phyloP scores from a whole-genome alignment of 35 echinoderm and acorn worm species.

The Ptychodera flava region DNA sequence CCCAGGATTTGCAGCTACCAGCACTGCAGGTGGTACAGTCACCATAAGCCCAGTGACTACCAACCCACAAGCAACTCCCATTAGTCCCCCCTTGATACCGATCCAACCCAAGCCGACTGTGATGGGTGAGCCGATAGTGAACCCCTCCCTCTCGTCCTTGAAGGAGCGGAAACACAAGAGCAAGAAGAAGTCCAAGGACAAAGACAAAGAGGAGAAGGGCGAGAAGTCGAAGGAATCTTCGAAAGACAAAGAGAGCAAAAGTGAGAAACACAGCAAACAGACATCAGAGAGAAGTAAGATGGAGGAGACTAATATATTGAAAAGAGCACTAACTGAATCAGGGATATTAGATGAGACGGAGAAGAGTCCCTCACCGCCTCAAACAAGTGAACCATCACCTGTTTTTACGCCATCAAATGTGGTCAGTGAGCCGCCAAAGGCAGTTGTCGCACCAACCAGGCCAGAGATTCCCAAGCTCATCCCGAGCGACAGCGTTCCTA shows the following conservation, averaged over 20 bases:
- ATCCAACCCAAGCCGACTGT: conserved; percentile 92
- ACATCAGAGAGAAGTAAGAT: conserved; percentile 24
- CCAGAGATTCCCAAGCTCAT: conserved; percentile 96
- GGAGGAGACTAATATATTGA: conserved; percentile 85
- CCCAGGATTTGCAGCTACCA: conserved; percentile 44
- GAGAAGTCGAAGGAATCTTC: background rate
- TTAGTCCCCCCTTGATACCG: conserved; percentile 56
- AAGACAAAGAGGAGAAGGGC: conserved; percentile 16
- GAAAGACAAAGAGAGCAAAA: conserved; percentile 61
- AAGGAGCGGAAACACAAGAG: conserved; percentile 78
- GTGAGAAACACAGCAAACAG: conserved; percentile 30
- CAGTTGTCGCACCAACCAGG: conserved; percentile 30
- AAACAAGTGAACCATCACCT: background rate
- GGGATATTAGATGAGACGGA: conserved; percentile 60
- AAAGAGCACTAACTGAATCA: conserved; percentile 73
- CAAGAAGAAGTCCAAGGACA: conserved; percentile 44
- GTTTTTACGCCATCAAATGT: background rate
- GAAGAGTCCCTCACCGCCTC: conserved; percentile 27
- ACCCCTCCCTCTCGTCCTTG: conserved; percentile 28
- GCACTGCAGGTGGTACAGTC: conserved; percentile 37
- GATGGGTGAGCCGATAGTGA: conserved; percentile 45
- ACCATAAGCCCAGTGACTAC: conserved; percentile 64
- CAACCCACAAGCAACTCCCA: conserved; percentile 17
- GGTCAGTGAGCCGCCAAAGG: conserved; percentile 16
- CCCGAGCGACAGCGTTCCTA: conserved; percentile 58